Percentiles rank a stretch among this genome's conserved stretches.
phyloP scores from a whole-genome alignment of 2,113 vertebrate species.

The Pedetes capensis region DNA sequence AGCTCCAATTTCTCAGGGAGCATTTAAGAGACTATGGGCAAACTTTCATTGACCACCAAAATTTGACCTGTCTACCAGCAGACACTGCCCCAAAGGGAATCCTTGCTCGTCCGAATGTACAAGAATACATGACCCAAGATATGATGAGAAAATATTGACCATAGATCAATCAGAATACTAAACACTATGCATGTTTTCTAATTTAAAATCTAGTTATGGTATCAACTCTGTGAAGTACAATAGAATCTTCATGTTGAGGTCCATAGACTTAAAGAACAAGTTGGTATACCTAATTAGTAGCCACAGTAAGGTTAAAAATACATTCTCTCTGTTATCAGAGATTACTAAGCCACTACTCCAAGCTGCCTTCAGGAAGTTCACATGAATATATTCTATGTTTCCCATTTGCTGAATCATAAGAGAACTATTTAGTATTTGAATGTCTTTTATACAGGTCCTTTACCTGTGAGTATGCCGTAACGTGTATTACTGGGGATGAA shows the following conservation, averaged over 20 bases:
- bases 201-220: not conserved
- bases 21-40: not conserved
- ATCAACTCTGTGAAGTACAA: not conserved
- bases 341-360: not conserved
- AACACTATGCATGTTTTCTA: not conserved
- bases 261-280: not conserved
- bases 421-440: too few species aligned
- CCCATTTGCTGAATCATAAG: too few species aligned
- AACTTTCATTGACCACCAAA: not conserved
- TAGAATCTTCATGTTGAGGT: not conserved
- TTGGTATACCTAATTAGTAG: not conserved
- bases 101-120: not conserved
- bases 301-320: not conserved
- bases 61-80: not conserved
- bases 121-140: too few species aligned
- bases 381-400: not conserved
- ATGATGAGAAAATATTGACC: too few species aligned
- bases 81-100: not conserved
- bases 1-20: not conserved
- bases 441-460: too few species aligned
- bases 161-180: not conserved
- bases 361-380: not conserved
- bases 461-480: too few species aligned
- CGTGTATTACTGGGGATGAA: too few species aligned
- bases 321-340: not conserved